Conservation (phyloP, 2,888 invertebrate species). For the Nesidiocoris tenuis region DNA sequence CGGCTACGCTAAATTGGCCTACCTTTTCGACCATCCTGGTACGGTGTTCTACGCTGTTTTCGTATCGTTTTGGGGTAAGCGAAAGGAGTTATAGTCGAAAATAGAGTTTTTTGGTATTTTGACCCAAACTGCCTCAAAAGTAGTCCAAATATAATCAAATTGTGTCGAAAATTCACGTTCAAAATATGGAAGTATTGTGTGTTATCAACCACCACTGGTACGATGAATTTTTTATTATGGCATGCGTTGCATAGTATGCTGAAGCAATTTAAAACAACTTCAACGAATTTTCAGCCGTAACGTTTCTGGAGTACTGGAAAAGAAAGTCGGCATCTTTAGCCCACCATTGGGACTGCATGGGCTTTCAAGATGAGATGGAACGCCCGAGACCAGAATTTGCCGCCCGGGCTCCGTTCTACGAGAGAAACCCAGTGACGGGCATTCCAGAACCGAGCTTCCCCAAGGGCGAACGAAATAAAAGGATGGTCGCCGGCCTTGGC, state of each 20-base stretch:
- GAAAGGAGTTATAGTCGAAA: too few relatives aligned
- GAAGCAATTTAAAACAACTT: too few relatives aligned
- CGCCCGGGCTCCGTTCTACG: slow-evolving; percentile 57
- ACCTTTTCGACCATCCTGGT: slow-evolving; percentile 61
- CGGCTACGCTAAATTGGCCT: slow-evolving; percentile 57
- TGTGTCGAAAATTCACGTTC: too few relatives aligned
- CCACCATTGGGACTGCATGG: slow-evolving; percentile 61
- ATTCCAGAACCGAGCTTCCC: slow-evolving; percentile 60
- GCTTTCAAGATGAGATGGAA: slow-evolving; percentile 61
- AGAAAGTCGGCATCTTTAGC: slow-evolving; percentile 59
- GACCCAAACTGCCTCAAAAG: too few relatives aligned
- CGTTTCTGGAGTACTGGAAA: slow-evolving; percentile 62
- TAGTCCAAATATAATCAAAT: too few relatives aligned
- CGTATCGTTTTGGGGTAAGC: slow-evolving; percentile 59
- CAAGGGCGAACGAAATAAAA: slow-evolving; percentile 55
- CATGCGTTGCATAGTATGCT: too few relatives aligned
- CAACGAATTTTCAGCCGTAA: slow-evolving; percentile 59
- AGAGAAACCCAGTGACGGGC: slow-evolving; percentile 61
- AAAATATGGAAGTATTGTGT: neutral
- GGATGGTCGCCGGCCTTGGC: slow-evolving; percentile 59
- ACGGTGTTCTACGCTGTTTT: slow-evolving; percentile 61
- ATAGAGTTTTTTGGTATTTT: too few relatives aligned
- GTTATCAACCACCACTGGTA: neutral
- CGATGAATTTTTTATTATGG: neutral
- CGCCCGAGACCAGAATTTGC: slow-evolving; percentile 61